Conservation (phyloP, 2,797 vertebrate species). For the Acrossocheilus fasciatus region DNA sequence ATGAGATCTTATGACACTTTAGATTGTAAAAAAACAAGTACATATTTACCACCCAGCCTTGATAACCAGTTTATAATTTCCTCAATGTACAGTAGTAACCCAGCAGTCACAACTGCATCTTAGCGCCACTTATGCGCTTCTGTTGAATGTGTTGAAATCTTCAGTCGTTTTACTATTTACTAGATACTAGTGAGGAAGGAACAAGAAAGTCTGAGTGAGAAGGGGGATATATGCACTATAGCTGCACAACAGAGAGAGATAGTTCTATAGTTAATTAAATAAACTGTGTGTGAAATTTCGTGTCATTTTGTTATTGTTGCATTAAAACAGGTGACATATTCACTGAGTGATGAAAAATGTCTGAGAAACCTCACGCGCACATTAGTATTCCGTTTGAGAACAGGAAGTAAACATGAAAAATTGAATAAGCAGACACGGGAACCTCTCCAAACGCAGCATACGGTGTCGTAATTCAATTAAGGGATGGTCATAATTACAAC, state of each 20-base stretch:
- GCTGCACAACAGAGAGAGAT: no score
- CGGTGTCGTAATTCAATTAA: constrained; percentile 57
- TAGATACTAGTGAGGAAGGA: not conserved
- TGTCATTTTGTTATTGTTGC: constrained; percentile 27
- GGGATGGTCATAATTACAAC: constrained; percentile 52
- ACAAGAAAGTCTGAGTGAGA: not conserved
- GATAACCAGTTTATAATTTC: not conserved
- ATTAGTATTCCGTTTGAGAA: constrained; percentile 51
- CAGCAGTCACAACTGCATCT: not conserved
- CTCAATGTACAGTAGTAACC: not conserved
- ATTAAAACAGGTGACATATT: constrained; percentile 23
- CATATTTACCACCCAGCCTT: not conserved
- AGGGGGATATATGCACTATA: not conserved
- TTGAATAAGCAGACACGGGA: constrained; percentile 54
- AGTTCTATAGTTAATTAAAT: constrained; percentile 5
- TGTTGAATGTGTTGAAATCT: not conserved
- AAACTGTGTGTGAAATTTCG: not conserved
- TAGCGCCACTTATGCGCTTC: not conserved
- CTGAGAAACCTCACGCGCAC: constrained; percentile 29
- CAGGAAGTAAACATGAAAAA: constrained; percentile 55
- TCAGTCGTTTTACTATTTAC: not conserved
- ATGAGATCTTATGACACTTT: not conserved
- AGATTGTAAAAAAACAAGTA: not conserved
- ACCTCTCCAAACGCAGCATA: constrained; percentile 58
- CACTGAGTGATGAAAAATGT: constrained; percentile 7